Evolutionary conservation across 1,140 invertebrate genomes (phyloP), one percentile per base, ranked within the genome.

Genomic region (Geopemphigus sp.): DNA sequence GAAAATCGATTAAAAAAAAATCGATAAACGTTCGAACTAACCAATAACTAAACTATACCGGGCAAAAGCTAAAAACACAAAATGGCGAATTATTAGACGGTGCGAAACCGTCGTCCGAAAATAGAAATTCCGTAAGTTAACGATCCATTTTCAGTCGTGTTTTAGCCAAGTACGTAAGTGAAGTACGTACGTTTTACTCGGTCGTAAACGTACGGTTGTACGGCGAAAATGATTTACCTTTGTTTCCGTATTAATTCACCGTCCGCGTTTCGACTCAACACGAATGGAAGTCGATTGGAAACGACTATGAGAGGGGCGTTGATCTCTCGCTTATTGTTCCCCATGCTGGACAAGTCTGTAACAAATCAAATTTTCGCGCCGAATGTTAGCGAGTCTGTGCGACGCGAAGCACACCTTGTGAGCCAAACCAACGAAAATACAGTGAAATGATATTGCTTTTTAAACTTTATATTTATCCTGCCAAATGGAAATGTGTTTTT

Each of bases 201-300:
- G n/a, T n/a, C n/a, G n/a, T n/a, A n/a, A n/a, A n/a, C n/a, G n/a
- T 39, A 4, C 8, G 8, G 32, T 8, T 39, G 3, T 39, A 39
- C 8, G 32, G 32, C 3, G 47, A 12, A 50, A 50, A 12, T 14
- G 4, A 50, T 87, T 88, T 86, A 95, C 94, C 94, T 95, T 83
- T 93, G 91, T 84, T 92, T 93, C 80, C 94, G 89, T 82, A 80
- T 66, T 12, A 83, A 57, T 70, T 47, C 54, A 91, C 90, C 83
- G 94, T 88, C 82, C 90, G 88, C 87, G 86, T 93, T 90, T 83
- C 91, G 89, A 84, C 90, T 91, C 50, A 96, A 86, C 82, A 95
- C 92, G 86, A 96, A 95, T 11, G 94, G 94, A 83, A 96, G 87
- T 83, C 94, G 88, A 88, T 95, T 96, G 82, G 94, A 95, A 68